Conservation (phyloP, 2,888 invertebrate genomes). For the Trilocha varians region DNA sequence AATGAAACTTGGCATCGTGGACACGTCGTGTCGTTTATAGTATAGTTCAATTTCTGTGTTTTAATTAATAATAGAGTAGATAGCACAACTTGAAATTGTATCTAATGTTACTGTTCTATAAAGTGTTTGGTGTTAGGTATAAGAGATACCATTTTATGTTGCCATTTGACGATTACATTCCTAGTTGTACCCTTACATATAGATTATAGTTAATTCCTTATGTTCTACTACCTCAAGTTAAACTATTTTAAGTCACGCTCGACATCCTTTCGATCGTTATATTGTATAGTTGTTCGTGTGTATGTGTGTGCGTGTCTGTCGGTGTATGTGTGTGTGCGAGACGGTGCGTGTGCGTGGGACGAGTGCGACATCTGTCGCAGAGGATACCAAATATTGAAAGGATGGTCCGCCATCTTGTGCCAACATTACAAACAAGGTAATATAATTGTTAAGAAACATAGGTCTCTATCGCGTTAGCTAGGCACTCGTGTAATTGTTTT, state of each 20-base stretch:
- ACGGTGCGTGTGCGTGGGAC: constrained; percentile 14
- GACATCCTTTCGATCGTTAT: constrained; percentile 30
- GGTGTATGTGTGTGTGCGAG: constrained; percentile 9
- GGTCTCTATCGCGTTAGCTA: constrained; percentile 60
- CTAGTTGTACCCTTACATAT: constrained; percentile 60
- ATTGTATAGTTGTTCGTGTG: constrained; percentile 12
- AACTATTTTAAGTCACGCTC: constrained; percentile 62
- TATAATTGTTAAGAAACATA: constrained; percentile 61
- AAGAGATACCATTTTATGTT: constrained; percentile 60
- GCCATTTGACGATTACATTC: constrained; percentile 66
- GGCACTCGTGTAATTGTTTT: constrained; percentile 63
- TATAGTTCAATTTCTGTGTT: constrained; percentile 8
- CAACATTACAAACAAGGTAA: constrained; percentile 65
- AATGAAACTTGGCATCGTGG: background rate
- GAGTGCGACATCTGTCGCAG: constrained; percentile 15
- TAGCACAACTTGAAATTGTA: constrained; percentile 11
- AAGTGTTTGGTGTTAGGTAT: constrained; percentile 43
- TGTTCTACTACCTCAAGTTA: constrained; percentile 67
- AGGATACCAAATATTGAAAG: constrained; percentile 63
- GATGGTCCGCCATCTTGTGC: constrained; percentile 58
- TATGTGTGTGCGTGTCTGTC: constrained; percentile 11
- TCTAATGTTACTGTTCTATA: background rate
- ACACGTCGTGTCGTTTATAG: constrained; percentile 7
- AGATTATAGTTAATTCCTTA: constrained; percentile 61
- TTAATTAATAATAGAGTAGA: background rate